phyloP scores from a whole-genome alignment of 30 jellyfish, hydroid and myxozoan species.

The Turritopsis dohrnii region DNA sequence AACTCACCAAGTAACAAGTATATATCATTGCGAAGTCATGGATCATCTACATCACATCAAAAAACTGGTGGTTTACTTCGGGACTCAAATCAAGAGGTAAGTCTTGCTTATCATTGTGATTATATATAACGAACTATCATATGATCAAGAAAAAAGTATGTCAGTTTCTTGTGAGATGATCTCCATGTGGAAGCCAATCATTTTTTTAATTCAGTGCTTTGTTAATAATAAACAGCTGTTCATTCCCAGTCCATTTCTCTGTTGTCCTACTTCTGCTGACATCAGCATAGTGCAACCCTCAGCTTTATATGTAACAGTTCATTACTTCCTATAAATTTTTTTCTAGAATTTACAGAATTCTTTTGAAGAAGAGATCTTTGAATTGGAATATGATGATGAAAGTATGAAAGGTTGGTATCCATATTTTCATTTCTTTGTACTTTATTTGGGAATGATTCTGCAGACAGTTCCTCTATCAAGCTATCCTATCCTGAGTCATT shows the following conservation, averaged over 20 bases:
- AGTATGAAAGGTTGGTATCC: background rate
- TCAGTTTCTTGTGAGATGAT: background rate
- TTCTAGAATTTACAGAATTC: background rate
- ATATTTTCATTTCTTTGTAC: too few relatives aligned
- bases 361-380: background rate
- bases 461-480: too few relatives aligned
- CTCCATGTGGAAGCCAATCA: too few relatives aligned
- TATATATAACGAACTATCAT: background rate
- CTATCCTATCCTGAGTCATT: too few relatives aligned
- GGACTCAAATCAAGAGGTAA: background rate
- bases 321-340: background rate
- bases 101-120: background rate
- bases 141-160: background rate
- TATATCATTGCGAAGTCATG: slow-evolving; percentile 5
- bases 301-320: too few relatives aligned
- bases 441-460: too few relatives aligned
- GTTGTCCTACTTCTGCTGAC: too few relatives aligned
- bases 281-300: too few relatives aligned
- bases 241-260: too few relatives aligned
- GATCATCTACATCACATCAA: background rate
- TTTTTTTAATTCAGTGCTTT: too few relatives aligned
- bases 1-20: slow-evolving; percentile 12
- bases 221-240: too few relatives aligned
- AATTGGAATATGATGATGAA: background rate
- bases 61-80: slow-evolving; percentile 7